Percentiles rank a stretch among this genome's conserved stretches.
These are phyloP conservation scores for Rutilus rutilus DNA, from an alignment of 2,113 vertebrate genomes.

Conservation along the genomic window DNA sequence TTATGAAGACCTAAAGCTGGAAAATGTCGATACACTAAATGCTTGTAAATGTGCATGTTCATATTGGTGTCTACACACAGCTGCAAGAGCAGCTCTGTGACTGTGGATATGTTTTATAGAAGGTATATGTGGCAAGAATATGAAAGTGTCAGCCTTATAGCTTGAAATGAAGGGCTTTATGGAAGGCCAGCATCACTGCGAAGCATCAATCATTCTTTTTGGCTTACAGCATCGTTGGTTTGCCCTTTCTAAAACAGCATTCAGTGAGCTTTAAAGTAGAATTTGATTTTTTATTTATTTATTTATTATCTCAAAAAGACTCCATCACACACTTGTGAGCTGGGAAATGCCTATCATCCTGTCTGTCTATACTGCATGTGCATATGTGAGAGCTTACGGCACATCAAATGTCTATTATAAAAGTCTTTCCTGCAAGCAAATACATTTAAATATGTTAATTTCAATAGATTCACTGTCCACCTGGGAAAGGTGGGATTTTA, in stretches of 20 bases:
- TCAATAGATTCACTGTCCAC: not conserved
- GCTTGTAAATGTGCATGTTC: not conserved
- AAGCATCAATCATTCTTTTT: not conserved
- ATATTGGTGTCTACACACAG: not conserved
- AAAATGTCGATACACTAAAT: not conserved
- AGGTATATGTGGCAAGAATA: not conserved
- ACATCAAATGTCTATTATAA: not conserved
- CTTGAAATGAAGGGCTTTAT: not conserved
- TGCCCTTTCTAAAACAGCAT: not conserved
- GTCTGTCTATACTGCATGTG: not conserved
- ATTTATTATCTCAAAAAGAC: not conserved
- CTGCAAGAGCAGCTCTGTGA: not conserved
- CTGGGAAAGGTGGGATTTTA: not conserved
- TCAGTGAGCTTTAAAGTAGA: not conserved
- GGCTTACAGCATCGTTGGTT: not conserved
- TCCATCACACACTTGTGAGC: not conserved
- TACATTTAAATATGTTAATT: not conserved
- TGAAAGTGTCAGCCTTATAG: not conserved
- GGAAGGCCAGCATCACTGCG: not conserved
- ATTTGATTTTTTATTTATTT: no score
- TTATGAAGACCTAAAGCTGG: no score
- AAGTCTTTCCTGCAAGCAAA: not conserved
- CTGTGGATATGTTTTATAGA: not conserved
- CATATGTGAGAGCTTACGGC: not conserved
- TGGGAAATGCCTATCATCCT: not conserved